A percentile compares a stretch with the other conserved stretches of the same genome.
phyloP scores from a whole-genome alignment of 1,140 invertebrate genomes.

The Druon quercuslanigerum region DNA sequence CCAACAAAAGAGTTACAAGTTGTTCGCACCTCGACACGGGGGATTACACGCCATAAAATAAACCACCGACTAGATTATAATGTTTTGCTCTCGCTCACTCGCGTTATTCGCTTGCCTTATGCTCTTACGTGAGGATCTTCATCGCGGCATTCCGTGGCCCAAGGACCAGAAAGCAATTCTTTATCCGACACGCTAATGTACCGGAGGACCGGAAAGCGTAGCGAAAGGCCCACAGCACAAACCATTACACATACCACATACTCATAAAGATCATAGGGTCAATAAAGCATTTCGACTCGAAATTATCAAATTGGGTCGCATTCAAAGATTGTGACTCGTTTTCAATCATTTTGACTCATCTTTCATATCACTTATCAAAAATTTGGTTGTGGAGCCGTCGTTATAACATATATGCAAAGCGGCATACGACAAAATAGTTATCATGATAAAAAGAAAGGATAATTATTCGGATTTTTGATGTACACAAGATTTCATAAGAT shows the following conservation, averaged over 20 bases:
- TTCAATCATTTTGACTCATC: background rate
- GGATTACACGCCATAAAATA: constrained; percentile 74
- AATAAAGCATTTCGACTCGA: constrained; percentile 4
- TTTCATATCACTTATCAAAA: background rate
- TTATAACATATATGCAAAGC: too few relatives aligned
- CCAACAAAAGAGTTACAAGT: constrained; percentile 71
- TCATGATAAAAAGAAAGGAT: too few relatives aligned
- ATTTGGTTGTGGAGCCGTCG: too few relatives aligned
- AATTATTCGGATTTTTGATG: too few relatives aligned
- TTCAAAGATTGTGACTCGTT: constrained; percentile 14
- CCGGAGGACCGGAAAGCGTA: constrained; percentile 41
- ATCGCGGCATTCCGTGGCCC: constrained; percentile 35
- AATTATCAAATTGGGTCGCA: background rate
- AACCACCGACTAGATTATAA: constrained; percentile 70
- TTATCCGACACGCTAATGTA: constrained; percentile 42
- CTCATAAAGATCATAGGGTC: constrained; percentile 6
- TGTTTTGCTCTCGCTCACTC: constrained; percentile 63
- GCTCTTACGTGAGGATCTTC: constrained; percentile 39
- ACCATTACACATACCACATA: constrained; percentile 27
- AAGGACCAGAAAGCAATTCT: constrained; percentile 45
- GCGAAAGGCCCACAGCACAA: constrained; percentile 36
- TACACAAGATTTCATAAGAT: too few relatives aligned
- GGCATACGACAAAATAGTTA: too few relatives aligned
- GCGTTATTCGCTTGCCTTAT: constrained; percentile 44
- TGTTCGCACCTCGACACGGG: constrained; percentile 73